Evolutionary conservation across 2,888 invertebrate genomes (phyloP).

Genomic region (Clanis bilineata): DNA sequence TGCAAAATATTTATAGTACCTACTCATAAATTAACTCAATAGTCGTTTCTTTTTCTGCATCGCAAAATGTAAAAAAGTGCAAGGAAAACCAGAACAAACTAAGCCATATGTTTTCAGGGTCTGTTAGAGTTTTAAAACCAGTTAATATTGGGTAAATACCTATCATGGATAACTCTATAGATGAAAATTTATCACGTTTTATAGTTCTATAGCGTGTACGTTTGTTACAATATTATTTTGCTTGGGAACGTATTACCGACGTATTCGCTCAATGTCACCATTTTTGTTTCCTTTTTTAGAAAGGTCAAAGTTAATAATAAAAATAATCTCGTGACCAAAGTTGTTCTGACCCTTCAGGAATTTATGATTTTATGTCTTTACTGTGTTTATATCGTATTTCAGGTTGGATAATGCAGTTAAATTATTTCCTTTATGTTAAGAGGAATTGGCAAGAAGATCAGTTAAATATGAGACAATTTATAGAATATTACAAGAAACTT

Average conservation of each 20-base stretch:
- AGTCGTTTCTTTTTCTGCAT: no score
- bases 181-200: no score
- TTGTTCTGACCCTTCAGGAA: neutral
- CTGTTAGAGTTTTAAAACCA: no score
- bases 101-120: no score
- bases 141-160: no score
- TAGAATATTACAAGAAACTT: conserved; percentile 87
- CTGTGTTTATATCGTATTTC: conserved; percentile 23
- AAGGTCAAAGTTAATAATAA: neutral
- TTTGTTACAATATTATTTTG: no score
- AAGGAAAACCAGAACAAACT: no score
- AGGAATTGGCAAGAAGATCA: conserved; percentile 91
- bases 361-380: neutral
- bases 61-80: no score
- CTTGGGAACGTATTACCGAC: neutral
- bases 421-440: conserved; percentile 91
- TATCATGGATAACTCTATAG: no score
- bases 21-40: no score
- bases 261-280: neutral
- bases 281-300: neutral
- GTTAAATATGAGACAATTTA: conserved; percentile 83
- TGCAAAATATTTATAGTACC: no score
- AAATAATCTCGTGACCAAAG: neutral
- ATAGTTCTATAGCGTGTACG: no score
- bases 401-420: conserved; percentile 95